These are phyloP conservation scores for Euplagia quadripunctaria DNA, from an alignment of 2,888 invertebrate species.

Conservation along the genomic window DNA sequence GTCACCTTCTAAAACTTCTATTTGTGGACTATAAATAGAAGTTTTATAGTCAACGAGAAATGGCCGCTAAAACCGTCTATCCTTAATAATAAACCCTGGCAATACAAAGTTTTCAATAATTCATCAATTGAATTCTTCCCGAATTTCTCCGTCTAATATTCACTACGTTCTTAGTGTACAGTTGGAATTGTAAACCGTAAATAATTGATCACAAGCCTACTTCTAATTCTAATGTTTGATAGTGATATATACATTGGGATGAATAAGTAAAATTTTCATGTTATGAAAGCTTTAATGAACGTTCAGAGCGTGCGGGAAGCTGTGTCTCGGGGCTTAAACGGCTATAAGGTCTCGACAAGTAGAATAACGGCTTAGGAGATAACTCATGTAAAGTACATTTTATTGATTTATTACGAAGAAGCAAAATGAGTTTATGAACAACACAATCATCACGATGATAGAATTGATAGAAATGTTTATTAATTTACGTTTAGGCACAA, in stretches of 20 bases:
- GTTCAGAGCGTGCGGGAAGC: neutral
- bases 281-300: neutral
- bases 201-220: neutral
- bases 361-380: neutral
- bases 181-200: neutral
- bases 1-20: neutral
- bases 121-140: no score
- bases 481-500: no score
- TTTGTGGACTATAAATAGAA: neutral
- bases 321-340: neutral
- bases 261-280: neutral
- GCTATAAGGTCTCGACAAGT: neutral
- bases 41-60: no score
- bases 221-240: neutral
- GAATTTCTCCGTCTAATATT: neutral
- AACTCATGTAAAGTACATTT: neutral
- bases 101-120: no score
- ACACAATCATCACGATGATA: neutral
- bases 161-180: neutral
- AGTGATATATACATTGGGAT: neutral
- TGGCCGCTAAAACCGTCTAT: no score
- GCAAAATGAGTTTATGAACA: neutral
- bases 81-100: no score
- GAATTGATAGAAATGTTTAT: no score
- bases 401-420: neutral